These are phyloP conservation scores for Novumbra hubbsi DNA, from an alignment of 2,797 vertebrate species.

Conservation along the genomic window DNA sequence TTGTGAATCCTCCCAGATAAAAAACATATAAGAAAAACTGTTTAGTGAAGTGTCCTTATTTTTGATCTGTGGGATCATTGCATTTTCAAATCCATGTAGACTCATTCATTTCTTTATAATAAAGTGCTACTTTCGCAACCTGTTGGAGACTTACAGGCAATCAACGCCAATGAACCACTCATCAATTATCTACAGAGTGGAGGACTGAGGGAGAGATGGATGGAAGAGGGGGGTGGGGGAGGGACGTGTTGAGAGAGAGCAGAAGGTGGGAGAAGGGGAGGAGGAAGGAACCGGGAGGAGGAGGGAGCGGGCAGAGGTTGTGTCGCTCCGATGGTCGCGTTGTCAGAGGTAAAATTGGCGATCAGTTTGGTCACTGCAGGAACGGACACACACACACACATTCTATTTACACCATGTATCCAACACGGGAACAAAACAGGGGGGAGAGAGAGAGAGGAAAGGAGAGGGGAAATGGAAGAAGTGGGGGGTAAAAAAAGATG, in stretches of 20 bases:
- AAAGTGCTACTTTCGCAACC: background rate
- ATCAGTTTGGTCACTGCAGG: background rate
- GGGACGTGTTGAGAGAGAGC: background rate
- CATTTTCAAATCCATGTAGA: too few relatives aligned
- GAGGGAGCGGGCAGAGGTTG: background rate
- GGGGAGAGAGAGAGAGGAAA: background rate
- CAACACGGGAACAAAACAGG: background rate
- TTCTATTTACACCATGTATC: background rate
- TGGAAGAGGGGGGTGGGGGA: background rate
- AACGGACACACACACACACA: background rate
- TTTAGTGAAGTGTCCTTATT: background rate
- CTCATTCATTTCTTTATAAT: background rate
- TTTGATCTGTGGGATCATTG: too few relatives aligned
- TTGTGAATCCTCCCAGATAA: background rate
- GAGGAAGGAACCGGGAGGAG: background rate
- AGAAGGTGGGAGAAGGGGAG: background rate
- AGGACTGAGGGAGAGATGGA: background rate
- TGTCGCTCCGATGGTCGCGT: background rate
- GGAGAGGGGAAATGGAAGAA: background rate
- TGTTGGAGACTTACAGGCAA: background rate
- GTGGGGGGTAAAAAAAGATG: background rate
- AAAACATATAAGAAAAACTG: background rate
- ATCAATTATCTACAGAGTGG: background rate
- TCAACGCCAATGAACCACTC: background rate
- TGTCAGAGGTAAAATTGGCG: background rate